A percentile compares a stretch with the other conserved stretches of the same genome.
Evolutionary conservation across 2,888 invertebrate genomes (phyloP).

Genomic region (Atethmia centrago): DNA sequence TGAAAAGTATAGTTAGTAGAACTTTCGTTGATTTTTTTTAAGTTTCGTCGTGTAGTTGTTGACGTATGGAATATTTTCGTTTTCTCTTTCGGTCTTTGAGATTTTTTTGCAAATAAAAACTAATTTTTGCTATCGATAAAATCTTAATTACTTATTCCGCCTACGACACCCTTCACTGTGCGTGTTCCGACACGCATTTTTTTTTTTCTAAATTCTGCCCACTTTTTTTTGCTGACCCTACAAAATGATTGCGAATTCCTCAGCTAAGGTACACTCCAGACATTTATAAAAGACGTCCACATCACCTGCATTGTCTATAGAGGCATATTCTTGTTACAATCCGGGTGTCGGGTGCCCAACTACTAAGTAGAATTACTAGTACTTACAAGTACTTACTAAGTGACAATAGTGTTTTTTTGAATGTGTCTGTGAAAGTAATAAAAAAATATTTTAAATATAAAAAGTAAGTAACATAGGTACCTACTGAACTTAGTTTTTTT

Average conservation of each 20-base stretch:
- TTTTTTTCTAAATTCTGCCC: neutral
- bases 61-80: neutral
- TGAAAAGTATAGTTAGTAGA: too few species aligned
- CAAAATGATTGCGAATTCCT: conserved; percentile 83
- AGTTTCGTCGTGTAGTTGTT: neutral
- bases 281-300: conserved; percentile 84
- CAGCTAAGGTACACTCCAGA: conserved; percentile 64
- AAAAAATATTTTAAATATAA: neutral
- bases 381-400: conserved; percentile 16
- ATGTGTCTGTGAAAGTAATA: conserved; percentile 26
- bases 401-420: conserved; percentile 33
- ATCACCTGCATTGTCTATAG: conserved; percentile 67
- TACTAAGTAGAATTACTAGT: conserved; percentile 24
- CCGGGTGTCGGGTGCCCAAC: conserved; percentile 47
- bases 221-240: conserved; percentile 76
- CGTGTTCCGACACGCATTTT: too few species aligned
- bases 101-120: too few species aligned
- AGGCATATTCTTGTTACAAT: conserved; percentile 69
- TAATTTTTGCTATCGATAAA: neutral
- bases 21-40: too few species aligned
- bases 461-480: neutral
- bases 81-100: neutral
- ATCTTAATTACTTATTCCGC: neutral
- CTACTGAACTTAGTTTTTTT: neutral
- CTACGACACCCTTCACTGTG: neutral